These are phyloP conservation scores for Pleuronectes platessa DNA, from an alignment of 2,113 vertebrate species.

Conservation along the genomic window DNA sequence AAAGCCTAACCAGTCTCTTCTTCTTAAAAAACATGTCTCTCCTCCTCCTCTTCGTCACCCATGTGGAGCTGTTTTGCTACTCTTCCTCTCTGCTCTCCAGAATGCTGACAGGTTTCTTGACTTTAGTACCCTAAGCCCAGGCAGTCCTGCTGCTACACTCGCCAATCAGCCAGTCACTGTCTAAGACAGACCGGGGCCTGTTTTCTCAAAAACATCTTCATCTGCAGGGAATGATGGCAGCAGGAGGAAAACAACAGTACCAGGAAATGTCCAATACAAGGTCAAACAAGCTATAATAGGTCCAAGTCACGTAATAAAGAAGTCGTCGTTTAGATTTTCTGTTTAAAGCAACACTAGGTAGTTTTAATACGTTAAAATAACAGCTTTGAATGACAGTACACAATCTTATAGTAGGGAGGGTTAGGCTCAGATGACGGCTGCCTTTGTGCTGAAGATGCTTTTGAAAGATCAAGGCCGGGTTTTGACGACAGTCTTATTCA, in stretches of 20 bases:
- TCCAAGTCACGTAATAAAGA: conserved; percentile 19
- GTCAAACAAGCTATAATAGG: background rate
- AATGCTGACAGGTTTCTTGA: conserved; percentile 33
- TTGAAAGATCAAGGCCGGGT: conserved; percentile 25
- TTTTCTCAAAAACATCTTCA: conserved; percentile 43
- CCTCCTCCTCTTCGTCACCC: conserved; percentile 11
- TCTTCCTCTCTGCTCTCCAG: conserved; percentile 40
- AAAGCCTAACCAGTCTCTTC: conserved; percentile 49
- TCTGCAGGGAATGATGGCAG: conserved; percentile 12
- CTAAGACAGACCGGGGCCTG: conserved; percentile 2
- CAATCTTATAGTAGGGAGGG: too few relatives aligned
- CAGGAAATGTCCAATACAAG: background rate
- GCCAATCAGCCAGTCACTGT: conserved; percentile 38
- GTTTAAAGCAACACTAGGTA: background rate
- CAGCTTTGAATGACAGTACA: background rate
- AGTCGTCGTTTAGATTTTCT: background rate
- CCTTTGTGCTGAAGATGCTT: conserved; percentile 31
- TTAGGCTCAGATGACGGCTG: background rate
- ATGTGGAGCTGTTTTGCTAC: conserved; percentile 55
- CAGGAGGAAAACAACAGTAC: background rate
- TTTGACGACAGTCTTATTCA: conserved; percentile 19
- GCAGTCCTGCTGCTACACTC: conserved; percentile 74
- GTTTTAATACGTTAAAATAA: too few relatives aligned
- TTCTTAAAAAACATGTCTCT: conserved; percentile 54
- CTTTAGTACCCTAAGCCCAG: conserved; percentile 45